Evolutionary conservation across 2,888 invertebrate genomes (phyloP), one percentile per base, ranked within the genome.

Genomic region (Lepidonotus clava): DNA sequence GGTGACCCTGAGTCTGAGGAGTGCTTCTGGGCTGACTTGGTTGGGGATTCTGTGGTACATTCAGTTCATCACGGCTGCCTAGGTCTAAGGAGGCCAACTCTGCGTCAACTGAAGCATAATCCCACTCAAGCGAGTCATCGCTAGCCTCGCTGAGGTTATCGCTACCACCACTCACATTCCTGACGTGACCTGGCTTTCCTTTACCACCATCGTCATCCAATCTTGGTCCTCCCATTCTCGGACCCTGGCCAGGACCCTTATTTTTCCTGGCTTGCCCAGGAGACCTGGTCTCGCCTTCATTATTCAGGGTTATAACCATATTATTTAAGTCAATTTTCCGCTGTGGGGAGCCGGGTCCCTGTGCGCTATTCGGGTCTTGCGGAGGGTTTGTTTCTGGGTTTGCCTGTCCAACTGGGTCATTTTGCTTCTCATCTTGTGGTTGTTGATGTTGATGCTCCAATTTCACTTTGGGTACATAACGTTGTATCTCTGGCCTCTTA

Each of bases 401-500:
- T 18, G 24, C 32, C 14, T 56, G 36, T 6, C n/a, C 8, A 1
- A 53, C 28, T 38, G 53, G 76, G 8, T 56, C 77, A 24, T 36
- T 1, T 18, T 4, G 14, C 32, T 21, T 24, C 32, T 32, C 56
- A n/a, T 53, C n/a, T 40, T 85, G 66, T 2, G 32, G 24, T 8
- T 67, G 36, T 24, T 71, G 24, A 18, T 76, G 24, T 41, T 71
- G 46, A n/a, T 46, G 51, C 0, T 85, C 76, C 28, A 56, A 53
- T 36, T 71, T 34, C 4, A 46, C 24, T 51, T 80, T 85, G 11
- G 87, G 87, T 28, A 87, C 85, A 66, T 87, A 87, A 24, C 76
- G 14, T 36, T 76, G 87, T 21, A 87, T 80, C 21, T 87, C 87
- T 28, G 87, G 83, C 36, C 87, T 40, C 40, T 87, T 87, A 0